These are phyloP conservation scores for Globicephala melas DNA, from an alignment of 2,113 vertebrate genomes.

Conservation along the genomic window DNA sequence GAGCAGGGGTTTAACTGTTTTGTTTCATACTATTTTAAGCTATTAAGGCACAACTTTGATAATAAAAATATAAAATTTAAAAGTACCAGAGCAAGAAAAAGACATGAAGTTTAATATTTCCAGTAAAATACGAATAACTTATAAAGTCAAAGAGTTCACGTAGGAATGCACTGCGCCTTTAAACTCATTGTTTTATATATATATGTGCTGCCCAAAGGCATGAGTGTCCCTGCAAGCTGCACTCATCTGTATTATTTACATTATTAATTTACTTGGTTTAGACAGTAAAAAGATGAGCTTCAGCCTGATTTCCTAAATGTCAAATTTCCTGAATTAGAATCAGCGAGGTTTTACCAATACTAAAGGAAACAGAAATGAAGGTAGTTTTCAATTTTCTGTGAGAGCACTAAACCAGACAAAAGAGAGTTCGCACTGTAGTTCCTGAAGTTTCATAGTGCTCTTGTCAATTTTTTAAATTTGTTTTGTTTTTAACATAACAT, in stretches of 20 bases:
- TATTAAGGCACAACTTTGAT: background rate
- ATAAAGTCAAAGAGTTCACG: background rate
- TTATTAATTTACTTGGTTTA: background rate
- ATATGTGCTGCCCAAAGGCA: background rate
- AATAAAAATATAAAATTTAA: background rate
- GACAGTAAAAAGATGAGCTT: background rate
- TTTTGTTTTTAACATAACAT: background rate
- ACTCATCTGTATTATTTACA: background rate
- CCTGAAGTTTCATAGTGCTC: background rate
- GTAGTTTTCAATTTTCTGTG: background rate
- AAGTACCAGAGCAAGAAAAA: background rate
- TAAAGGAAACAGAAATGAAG: background rate
- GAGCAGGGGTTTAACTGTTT: background rate
- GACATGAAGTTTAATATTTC: background rate
- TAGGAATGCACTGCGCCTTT: background rate
- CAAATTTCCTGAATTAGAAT: background rate
- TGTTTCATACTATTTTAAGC: background rate
- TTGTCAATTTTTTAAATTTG: background rate
- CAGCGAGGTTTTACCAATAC: background rate
- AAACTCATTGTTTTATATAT: background rate
- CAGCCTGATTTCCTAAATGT: background rate
- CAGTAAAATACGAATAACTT: background rate
- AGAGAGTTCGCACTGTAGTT: background rate
- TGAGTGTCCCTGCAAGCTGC: background rate
- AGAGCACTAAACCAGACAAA: background rate